Evolutionary conservation across 2,888 invertebrate genomes (phyloP), one percentile per base, ranked within the genome.

Genomic region (Harpagoxenus sublaevis): DNA sequence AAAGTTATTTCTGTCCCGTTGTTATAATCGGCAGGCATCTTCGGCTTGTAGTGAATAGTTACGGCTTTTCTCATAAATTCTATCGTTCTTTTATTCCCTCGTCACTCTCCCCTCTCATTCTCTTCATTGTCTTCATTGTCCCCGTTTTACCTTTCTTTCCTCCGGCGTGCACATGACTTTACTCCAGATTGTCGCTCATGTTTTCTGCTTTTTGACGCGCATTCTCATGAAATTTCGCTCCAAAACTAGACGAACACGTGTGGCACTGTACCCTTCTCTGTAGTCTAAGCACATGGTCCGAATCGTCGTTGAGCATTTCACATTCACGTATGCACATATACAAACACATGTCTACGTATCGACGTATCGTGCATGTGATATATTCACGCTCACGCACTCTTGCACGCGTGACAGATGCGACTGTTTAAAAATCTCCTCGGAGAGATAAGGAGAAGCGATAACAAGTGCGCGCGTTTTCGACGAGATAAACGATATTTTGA

Each of bases 111-210:
- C 23, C 23, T 23, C 23, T 23, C 23, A 23, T 23, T 23, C 23
- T 23, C 23, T 23, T 23, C 23, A 23, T 23, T 23, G 23, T 23
- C 23, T 23, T 23, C 23, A 23, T 23, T 23, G 23, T 23, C 23
- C 9, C 45, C 35, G 31, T 1, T 68, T 60, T 95, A 96, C 96
- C 96, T 96, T 95, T 60, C 95, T 89, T 92, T 96, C 95, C 92
- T 95, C 95, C 83, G 95, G 95, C 83, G 95, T 95, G 92, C 95
- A 96, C 96, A 96, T 95, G 91, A 79, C 88, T 88, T 45, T 35
- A 84, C 71, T 88, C 78, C 79, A 84, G 84, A 73, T 84, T 82
- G 87, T 84, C 82, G 71, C 65, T 70, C 89, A 86, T 89, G 75
- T 39, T 75, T 83, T 78, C 74, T 87, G 73, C 78, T 83, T 83